These are phyloP conservation scores for Trichonephila inaurata DNA, from an alignment of 1,140 invertebrate genomes.

Conservation along the genomic window DNA sequence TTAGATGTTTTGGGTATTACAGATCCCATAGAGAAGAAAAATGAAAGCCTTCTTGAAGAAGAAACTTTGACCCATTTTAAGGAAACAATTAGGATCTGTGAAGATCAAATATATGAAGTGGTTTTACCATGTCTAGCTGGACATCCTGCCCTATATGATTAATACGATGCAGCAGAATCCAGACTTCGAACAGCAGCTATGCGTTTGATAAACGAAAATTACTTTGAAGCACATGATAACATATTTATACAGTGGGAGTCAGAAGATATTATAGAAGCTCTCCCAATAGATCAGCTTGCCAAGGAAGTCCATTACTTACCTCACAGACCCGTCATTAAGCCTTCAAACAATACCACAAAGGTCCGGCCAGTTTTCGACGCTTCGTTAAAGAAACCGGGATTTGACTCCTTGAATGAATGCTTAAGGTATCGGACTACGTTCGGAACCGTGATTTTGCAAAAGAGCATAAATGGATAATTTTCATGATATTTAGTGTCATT, in stretches of 20 bases:
- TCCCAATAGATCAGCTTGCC: not conserved
- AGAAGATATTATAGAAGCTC: slow-evolving; percentile 48
- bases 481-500: too few species aligned
- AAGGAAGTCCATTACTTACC: not conserved
- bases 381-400: slow-evolving; percentile 44
- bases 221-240: slow-evolving; percentile 19
- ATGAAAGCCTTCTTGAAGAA: too few species aligned
- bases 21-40: too few species aligned
- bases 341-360: not conserved
- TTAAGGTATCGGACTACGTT: too few species aligned
- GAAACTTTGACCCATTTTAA: too few species aligned
- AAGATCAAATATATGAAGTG: slow-evolving; percentile 49
- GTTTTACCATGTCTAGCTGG: slow-evolving; percentile 7
- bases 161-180: slow-evolving; percentile 42
- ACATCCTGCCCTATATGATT: not conserved
- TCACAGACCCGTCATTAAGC: slow-evolving; percentile 12
- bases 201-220: slow-evolving; percentile 16
- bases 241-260: slow-evolving; percentile 18
- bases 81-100: not conserved
- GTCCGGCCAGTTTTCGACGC: slow-evolving; percentile 37
- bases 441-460: too few species aligned
- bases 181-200: slow-evolving; percentile 35
- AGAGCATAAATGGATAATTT: too few species aligned
- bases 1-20: not conserved
- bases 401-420: slow-evolving; percentile 52